Evolutionary conservation across 2,888 invertebrate species (phyloP).

Genomic region (Siphonodentalium dalli): DNA sequence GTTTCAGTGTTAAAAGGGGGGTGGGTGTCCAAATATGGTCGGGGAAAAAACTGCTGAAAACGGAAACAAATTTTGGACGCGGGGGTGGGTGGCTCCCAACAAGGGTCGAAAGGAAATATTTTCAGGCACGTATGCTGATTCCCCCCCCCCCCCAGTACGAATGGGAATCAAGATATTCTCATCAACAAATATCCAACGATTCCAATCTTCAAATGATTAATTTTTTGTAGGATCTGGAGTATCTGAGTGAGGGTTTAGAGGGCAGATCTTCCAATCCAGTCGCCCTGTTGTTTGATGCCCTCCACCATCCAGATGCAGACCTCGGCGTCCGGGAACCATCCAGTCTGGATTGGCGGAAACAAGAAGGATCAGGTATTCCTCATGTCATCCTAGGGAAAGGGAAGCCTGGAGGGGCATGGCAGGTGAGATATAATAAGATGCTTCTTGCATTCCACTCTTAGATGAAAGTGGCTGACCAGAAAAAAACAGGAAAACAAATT

Average conservation of each 20-base stretch:
- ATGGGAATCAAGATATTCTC: neutral
- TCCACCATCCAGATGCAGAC: slow-evolving; percentile 86
- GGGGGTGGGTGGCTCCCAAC: neutral
- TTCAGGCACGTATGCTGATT: neutral
- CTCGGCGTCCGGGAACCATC: slow-evolving; percentile 79
- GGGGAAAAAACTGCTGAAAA: no score
- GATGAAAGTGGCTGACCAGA: no score
- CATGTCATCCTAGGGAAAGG: slow-evolving; percentile 82
- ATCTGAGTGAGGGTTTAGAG: slow-evolving; percentile 73
- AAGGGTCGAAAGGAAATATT: neutral
- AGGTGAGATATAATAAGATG: slow-evolving; percentile 69
- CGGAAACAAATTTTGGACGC: neutral
- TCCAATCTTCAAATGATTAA: neutral
- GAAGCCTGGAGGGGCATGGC: slow-evolving; percentile 90
- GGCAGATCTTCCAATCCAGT: slow-evolving; percentile 83
- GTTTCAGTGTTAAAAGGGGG: no score
- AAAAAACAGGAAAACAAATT: no score
- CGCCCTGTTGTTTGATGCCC: slow-evolving; percentile 81
- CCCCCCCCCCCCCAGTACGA: neutral
- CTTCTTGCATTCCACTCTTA: no score
- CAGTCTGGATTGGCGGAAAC: slow-evolving; percentile 77
- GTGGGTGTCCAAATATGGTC: no score
- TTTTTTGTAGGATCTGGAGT: slow-evolving; percentile 64
- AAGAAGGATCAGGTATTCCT: slow-evolving; percentile 74
- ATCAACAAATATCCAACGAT: neutral